A percentile compares a stretch with the other conserved stretches of the same genome.
phyloP scores from a whole-genome alignment of 2,888 invertebrate genomes.

The Lymantria monacha region DNA sequence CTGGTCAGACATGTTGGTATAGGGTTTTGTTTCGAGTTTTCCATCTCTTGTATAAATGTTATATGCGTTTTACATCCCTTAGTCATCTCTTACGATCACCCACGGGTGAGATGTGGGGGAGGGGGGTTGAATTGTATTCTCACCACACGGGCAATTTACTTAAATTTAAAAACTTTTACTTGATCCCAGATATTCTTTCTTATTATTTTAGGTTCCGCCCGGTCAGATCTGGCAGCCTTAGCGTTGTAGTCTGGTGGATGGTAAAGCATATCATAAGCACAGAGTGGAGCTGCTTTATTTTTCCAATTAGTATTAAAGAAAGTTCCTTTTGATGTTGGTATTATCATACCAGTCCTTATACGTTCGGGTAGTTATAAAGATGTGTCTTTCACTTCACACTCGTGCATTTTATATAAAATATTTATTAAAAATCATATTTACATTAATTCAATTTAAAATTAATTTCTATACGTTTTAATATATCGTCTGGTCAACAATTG shows the following conservation, averaged over 20 bases:
- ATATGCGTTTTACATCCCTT: too few relatives aligned
- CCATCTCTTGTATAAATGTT: too few relatives aligned
- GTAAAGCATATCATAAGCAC: conserved; percentile 72
- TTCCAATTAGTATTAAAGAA: conserved; percentile 67
- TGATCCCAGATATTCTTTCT: conserved; percentile 70
- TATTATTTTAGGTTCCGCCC: conserved; percentile 67
- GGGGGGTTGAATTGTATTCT: too few relatives aligned
- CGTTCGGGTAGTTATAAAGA: conserved; percentile 38
- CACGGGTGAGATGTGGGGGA: too few relatives aligned
- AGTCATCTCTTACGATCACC: too few relatives aligned
- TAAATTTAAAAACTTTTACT: conserved; percentile 42
- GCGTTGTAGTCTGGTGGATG: conserved; percentile 75
- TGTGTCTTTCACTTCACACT: conserved; percentile 4
- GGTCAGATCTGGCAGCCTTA: conserved; percentile 65
- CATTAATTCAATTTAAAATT: too few relatives aligned
- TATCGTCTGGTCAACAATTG: too few relatives aligned
- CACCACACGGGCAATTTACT: too few relatives aligned
- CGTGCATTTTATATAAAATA: background rate
- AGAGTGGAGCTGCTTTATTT: conserved; percentile 45
- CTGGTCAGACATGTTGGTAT: too few relatives aligned
- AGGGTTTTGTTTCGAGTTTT: too few relatives aligned
- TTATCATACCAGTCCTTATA: conserved; percentile 58
- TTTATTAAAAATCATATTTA: too few relatives aligned
- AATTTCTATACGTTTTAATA: too few relatives aligned
- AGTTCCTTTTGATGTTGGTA: conserved; percentile 61